A percentile compares a stretch with the other conserved stretches of the same genome.
Conservation (phyloP, 2,888 invertebrate species). For the Ellobium chinense region DNA sequence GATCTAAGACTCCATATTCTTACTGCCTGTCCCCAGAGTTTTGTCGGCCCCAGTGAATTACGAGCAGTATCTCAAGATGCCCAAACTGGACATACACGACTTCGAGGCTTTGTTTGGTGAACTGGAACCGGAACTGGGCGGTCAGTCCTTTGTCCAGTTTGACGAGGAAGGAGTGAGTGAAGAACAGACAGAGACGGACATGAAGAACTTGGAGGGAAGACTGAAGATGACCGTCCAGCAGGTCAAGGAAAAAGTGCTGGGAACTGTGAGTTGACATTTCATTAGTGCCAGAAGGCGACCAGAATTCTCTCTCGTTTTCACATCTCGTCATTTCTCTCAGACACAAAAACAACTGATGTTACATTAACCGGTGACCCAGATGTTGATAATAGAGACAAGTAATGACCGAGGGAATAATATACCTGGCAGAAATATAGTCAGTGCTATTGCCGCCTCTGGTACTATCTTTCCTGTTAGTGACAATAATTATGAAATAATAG, state of each 20-base stretch:
- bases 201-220: conserved; percentile 75
- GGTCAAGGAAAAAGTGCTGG: conserved; percentile 75
- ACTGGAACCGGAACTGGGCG: conserved; percentile 68
- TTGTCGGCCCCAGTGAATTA: conserved; percentile 74
- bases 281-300: no score
- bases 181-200: conserved; percentile 75
- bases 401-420: no score
- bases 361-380: no score
- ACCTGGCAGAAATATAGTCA: no score
- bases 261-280: conserved; percentile 68
- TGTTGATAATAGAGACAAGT: no score
- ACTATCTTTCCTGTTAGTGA: no score
- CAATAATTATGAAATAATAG: no score
- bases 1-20: no score
- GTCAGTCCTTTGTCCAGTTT: conserved; percentile 72
- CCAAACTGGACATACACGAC: conserved; percentile 62
- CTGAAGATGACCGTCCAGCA: conserved; percentile 77
- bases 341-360: no score
- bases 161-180: conserved; percentile 73
- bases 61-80: conserved; percentile 65
- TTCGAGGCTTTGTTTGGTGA: conserved; percentile 74
- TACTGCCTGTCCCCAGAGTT: conserved; percentile 68
- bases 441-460: no score
- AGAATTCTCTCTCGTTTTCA: no score
- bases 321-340: no score